phyloP scores from a whole-genome alignment of 2,113 vertebrate species.

The Prolemur simus region DNA sequence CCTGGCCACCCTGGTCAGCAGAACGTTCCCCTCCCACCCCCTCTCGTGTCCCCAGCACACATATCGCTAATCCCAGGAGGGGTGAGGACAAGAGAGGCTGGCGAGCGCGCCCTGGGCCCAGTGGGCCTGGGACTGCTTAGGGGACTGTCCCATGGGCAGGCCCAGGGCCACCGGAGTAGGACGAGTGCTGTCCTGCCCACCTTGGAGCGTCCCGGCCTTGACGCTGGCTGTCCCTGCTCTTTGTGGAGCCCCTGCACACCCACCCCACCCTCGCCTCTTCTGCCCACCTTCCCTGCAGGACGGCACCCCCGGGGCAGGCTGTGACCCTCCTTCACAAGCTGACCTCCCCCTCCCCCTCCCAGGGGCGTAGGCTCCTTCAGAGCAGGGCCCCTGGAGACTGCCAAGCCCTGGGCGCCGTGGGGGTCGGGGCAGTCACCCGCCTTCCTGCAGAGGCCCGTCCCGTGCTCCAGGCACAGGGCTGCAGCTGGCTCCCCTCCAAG shows the following conservation, averaged over 20 bases:
- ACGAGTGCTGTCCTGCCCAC: background rate
- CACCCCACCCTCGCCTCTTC: too few relatives aligned
- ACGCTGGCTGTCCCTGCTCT: rapidly evolving
- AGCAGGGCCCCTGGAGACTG: background rate
- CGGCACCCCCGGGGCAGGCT: background rate
- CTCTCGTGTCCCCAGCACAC: too few relatives aligned
- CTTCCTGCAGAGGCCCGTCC: background rate
- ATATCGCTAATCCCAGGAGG: background rate
- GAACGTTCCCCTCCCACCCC: too few relatives aligned
- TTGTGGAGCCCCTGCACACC: background rate
- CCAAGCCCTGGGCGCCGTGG: background rate
- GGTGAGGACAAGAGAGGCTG: too few relatives aligned
- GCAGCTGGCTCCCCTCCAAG: background rate
- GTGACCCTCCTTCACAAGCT: background rate
- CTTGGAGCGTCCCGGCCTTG: background rate
- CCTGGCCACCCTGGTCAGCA: background rate
- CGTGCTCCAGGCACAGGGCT: too few relatives aligned
- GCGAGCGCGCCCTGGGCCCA: too few relatives aligned
- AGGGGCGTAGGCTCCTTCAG: background rate
- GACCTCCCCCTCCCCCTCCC: too few relatives aligned
- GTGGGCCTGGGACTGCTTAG: background rate
- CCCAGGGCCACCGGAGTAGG: too few relatives aligned
- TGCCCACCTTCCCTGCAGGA: background rate
- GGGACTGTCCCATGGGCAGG: background rate
- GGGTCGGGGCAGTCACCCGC: background rate